These are phyloP conservation scores for Limnephilus auricula DNA, from an alignment of 2,888 invertebrate species.

Conservation along the genomic window DNA sequence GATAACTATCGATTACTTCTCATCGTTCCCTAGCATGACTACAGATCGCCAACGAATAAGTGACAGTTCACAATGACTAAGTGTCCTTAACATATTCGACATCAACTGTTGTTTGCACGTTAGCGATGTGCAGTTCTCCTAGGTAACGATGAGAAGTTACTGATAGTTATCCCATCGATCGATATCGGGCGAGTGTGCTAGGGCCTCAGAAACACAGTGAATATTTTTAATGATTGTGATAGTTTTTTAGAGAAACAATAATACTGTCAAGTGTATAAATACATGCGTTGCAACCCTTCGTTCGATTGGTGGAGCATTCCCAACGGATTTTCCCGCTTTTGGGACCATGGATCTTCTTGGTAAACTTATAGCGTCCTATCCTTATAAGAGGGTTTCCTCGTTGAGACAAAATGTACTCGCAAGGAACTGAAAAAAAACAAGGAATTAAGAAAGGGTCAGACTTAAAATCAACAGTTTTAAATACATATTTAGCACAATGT, in stretches of 20 bases:
- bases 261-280: constrained; percentile 69
- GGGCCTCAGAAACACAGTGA: too few species aligned
- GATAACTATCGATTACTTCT: too few species aligned
- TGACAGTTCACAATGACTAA: too few species aligned
- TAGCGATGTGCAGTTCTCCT: too few species aligned
- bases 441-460: not conserved
- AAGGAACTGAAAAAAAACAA: not conserved
- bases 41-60: too few species aligned
- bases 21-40: too few species aligned
- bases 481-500: not conserved
- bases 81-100: too few species aligned
- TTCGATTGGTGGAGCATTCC: constrained; percentile 68
- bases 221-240: constrained; percentile 53
- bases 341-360: not conserved
- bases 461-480: not conserved
- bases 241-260: constrained; percentile 64
- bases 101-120: too few species aligned
- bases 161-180: too few species aligned
- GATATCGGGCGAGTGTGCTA: too few species aligned
- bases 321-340: constrained; percentile 62
- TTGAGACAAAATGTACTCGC: constrained; percentile 33
- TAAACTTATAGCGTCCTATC: not conserved
- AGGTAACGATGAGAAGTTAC: too few species aligned
- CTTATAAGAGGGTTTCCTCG: constrained; percentile 37
- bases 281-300: constrained; percentile 68